Conservation (phyloP, 1,140 invertebrate genomes). For the Bactericera cockerelli region DNA sequence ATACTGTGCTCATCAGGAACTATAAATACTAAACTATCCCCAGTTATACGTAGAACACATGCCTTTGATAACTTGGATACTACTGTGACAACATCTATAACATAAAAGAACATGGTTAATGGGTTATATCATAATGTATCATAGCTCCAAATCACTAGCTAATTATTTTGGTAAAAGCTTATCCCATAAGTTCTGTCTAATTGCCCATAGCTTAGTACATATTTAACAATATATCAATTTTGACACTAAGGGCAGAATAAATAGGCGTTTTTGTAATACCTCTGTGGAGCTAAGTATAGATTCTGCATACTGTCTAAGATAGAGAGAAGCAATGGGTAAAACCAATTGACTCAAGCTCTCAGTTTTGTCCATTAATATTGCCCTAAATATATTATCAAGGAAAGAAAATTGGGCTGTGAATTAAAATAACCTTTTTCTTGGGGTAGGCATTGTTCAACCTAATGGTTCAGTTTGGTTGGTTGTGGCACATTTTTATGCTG, state of each 20-base stretch:
- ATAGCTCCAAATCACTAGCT: not conserved
- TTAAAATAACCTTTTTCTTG: not conserved
- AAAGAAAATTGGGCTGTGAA: too few relatives aligned
- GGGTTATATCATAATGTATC: not conserved
- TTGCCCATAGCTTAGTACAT: not conserved
- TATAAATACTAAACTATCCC: slow-evolving; percentile 60
- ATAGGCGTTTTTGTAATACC: too few relatives aligned
- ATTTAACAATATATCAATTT: not conserved
- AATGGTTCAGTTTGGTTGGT: too few relatives aligned
- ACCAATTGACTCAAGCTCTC: too few relatives aligned
- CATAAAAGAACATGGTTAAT: not conserved
- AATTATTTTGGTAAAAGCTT: not conserved
- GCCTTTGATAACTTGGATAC: slow-evolving; percentile 60
- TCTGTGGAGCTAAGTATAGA: too few relatives aligned
- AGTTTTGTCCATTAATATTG: too few relatives aligned
- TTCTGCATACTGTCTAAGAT: too few relatives aligned
- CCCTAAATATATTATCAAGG: not conserved
- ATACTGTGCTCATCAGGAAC: slow-evolving; percentile 52
- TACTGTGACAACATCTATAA: slow-evolving; percentile 30
- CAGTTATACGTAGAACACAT: slow-evolving; percentile 53
- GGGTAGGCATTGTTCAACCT: too few relatives aligned
- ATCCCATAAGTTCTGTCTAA: not conserved
- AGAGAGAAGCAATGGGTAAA: too few relatives aligned
- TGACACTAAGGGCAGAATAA: too few relatives aligned
- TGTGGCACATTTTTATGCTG: too few relatives aligned